Conservation (phyloP, 1,140 invertebrate species). For the Halyomorpha halys region DNA sequence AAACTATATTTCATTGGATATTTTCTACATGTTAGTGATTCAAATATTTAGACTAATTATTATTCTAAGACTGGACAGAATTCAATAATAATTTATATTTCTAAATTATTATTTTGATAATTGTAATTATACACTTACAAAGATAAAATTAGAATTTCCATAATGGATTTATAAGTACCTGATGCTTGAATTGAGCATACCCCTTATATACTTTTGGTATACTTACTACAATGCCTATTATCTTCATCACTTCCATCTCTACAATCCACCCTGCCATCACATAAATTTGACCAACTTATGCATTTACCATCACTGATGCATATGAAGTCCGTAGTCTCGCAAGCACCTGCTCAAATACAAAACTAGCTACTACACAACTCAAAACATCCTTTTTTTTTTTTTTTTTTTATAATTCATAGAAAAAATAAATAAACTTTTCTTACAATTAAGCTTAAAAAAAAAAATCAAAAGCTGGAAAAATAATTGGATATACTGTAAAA, state of each 20-base stretch:
- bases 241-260: slow-evolving; percentile 56
- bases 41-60: no score
- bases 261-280: slow-evolving; percentile 51
- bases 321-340: slow-evolving; percentile 43
- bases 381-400: slow-evolving; percentile 3
- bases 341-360: slow-evolving; percentile 21
- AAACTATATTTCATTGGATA: no score
- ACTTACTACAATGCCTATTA: slow-evolving; percentile 42
- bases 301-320: slow-evolving; percentile 50
- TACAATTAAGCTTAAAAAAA: no score
- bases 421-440: slow-evolving; percentile 8
- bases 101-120: not conserved
- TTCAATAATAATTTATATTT: slow-evolving; percentile 2
- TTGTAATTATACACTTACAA: no score
- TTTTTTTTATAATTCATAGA: slow-evolving; percentile 12
- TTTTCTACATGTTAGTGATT: no score
- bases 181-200: not conserved
- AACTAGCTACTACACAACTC: slow-evolving; percentile 4
- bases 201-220: not conserved
- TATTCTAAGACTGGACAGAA: not conserved
- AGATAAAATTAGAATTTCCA: no score
- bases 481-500: slow-evolving; percentile 2
- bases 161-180: not conserved
- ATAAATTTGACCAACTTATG: slow-evolving; percentile 46
- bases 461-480: not conserved